Base-by-base conservation (phyloP, 2,113 vertebrate species). In the Litocranius walleri region DNA sequence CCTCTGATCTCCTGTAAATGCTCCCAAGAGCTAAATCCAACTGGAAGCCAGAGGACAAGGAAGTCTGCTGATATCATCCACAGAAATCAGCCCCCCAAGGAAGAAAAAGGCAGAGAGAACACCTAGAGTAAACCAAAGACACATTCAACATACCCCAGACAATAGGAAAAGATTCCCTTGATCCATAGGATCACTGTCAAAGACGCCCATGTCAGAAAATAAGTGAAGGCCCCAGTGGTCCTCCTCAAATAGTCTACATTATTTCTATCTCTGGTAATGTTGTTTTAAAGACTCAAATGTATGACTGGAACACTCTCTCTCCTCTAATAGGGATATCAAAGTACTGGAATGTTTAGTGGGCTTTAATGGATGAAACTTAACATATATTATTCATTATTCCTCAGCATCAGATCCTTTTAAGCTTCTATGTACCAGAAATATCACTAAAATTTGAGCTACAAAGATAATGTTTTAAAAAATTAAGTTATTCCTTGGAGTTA, bases 391-490 rank as follows among this genome's bases (percentile, higher is more conserved):
- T 93, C 43, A 93, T 91, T 88, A 93, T 86, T 57, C 45, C 67
- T 95, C 91, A 90, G 30, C 91, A 93, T 92, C n/a, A 94, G 67
- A 94, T 77, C 85, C 52, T 93, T 95, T 91, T 81, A 94, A 43
- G 88, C 6, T 87, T 93, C 27, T 82, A 59, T 45, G 45, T 54
- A 43, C 82, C 7, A 94, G 33, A 33, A 93, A 94, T 33, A 88
- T 36, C 25, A 97, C 36, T 94, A 67, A 97, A 97, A 97, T 91
- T 54, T 82, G 59, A 27, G 57, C 48, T 96, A 86, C 89, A 93
- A 86, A 92, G 82, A 93, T 89, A 89, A 98, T 95, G 25, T 94
- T 96, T 27, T 93, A 78, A 62, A 91, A 95, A 95, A 86, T 23
- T 17, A 91, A 96, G 82, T 88, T 91, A 92, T 91, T 92, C 91